A percentile compares a stretch with the other conserved stretches of the same genome.
Conservation (phyloP, 2,113 vertebrate genomes). For the Tinamus guttatus region DNA sequence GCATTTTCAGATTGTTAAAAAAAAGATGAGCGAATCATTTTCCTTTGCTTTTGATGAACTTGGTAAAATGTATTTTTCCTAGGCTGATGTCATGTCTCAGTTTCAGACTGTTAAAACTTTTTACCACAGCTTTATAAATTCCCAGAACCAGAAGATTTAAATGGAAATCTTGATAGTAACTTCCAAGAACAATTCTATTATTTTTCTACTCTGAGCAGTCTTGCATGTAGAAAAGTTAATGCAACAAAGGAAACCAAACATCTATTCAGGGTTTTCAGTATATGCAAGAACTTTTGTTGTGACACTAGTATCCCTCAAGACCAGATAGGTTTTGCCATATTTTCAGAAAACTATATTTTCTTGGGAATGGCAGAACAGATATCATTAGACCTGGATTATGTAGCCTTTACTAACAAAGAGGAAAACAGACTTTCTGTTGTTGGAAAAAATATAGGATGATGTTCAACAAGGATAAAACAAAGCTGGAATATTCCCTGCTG, state of each 20-base stretch:
- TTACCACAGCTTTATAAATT: background rate
- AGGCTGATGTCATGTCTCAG: background rate
- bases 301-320: background rate
- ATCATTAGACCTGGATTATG: background rate
- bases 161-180: background rate
- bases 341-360: background rate
- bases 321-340: background rate
- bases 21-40: background rate
- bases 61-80: background rate
- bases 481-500: background rate
- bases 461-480: background rate
- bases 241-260: background rate
- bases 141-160: conserved; percentile 17
- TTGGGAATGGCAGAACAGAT: background rate
- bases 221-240: background rate
- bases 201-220: background rate
- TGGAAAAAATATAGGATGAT: background rate
- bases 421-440: background rate
- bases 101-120: conserved; percentile 3
- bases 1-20: background rate
- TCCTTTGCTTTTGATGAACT: background rate
- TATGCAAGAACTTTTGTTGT: background rate
- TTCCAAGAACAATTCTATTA: background rate
- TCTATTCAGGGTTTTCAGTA: background rate
- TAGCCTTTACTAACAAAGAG: background rate